Evolutionary conservation across 2,888 invertebrate species (phyloP).

Genomic region (Tortrix viridana): DNA sequence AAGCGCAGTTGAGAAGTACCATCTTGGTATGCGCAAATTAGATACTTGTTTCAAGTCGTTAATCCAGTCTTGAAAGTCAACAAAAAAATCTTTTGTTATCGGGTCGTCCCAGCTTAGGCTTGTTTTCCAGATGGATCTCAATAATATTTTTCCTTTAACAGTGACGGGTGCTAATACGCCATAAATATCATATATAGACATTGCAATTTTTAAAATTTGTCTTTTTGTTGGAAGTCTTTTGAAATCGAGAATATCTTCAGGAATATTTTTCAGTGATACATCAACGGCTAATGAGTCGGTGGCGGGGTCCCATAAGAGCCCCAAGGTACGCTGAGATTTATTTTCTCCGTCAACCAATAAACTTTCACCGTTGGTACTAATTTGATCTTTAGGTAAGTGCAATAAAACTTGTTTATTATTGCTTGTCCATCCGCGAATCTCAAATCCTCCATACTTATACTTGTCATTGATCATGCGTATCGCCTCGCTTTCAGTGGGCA

Average conservation of each 20-base stretch:
- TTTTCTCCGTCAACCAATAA: slow-evolving; percentile 3
- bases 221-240: background rate
- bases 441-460: slow-evolving; percentile 4
- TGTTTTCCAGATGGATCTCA: background rate
- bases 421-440: background rate
- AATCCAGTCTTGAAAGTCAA: background rate
- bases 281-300: background rate
- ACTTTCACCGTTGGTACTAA: slow-evolving; percentile 9
- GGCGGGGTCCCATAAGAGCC: background rate
- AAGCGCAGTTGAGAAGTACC: background rate
- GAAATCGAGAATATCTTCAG: background rate
- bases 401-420: background rate
- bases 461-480: slow-evolving; percentile 1
- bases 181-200: background rate
- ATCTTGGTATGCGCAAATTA: slow-evolving; percentile 35
- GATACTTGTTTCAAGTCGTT: slow-evolving; percentile 1
- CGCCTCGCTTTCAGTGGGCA: slow-evolving; percentile 19
- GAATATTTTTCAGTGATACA: background rate
- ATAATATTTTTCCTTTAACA: slow-evolving; percentile 3
- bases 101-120: background rate
- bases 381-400: background rate
- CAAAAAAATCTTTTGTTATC: background rate
- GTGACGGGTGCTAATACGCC: background rate
- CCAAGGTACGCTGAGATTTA: background rate
- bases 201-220: background rate